A percentile compares a stretch with the other conserved stretches of the same genome.
phyloP scores from a whole-genome alignment of 2,888 invertebrate species.

The Lepidocyrtoides sp. region DNA sequence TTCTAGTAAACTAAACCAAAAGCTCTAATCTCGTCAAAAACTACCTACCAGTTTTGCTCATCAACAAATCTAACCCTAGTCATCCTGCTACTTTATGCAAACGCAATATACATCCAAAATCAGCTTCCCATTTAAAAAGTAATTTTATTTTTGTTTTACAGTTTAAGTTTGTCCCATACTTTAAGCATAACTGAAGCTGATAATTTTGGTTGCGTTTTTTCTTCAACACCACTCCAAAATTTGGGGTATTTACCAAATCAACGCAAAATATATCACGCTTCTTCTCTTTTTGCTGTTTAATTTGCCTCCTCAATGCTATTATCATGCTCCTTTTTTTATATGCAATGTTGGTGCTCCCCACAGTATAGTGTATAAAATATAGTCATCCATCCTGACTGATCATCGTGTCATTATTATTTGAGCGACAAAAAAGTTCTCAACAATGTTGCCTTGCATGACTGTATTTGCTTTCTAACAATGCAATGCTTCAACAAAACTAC shows the following conservation, averaged over 20 bases:
- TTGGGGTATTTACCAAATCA: background rate
- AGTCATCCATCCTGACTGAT: background rate
- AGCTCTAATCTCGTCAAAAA: background rate
- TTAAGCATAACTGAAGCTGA: background rate
- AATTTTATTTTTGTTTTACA: no score
- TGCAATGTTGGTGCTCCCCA: background rate
- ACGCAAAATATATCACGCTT: background rate
- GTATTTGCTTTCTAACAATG: background rate
- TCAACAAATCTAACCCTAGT: background rate
- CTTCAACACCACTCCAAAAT: constrained; percentile 1
- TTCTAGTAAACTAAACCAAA: background rate
- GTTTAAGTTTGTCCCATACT: background rate
- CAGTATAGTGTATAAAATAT: no score
- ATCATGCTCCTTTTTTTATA: background rate
- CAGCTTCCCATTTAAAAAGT: background rate
- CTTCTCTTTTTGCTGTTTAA: background rate
- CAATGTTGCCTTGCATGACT: constrained; percentile 33
- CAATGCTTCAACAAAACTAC: background rate
- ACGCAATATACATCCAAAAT: background rate
- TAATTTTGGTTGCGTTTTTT: background rate
- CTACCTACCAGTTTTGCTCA: background rate
- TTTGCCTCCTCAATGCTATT: background rate
- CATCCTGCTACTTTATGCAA: background rate
- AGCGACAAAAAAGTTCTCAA: background rate
- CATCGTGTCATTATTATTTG: background rate